phyloP scores from a whole-genome alignment of 2,113 vertebrate genomes.

The Gopherus evgoodei region DNA sequence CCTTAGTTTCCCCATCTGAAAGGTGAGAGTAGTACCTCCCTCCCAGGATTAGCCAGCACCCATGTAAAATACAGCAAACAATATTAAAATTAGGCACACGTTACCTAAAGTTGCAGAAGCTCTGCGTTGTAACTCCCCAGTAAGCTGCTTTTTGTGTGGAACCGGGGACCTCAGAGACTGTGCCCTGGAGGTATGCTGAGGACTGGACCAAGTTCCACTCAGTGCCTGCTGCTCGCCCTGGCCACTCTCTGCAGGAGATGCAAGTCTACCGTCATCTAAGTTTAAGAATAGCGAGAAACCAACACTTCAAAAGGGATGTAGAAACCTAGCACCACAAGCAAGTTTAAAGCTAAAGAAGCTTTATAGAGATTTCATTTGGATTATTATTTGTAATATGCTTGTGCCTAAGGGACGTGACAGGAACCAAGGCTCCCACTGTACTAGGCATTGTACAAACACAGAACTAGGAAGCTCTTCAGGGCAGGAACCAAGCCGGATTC shows the following conservation, averaged over 20 bases:
- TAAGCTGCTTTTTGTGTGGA: constrained; percentile 84
- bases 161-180: constrained; percentile 80
- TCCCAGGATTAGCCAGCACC: background rate
- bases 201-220: constrained; percentile 87
- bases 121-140: constrained; percentile 86
- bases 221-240: constrained; percentile 80
- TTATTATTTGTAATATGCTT: background rate
- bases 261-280: constrained; percentile 84
- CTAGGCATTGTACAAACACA: background rate
- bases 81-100: background rate
- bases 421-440: constrained; percentile 1
- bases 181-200: constrained; percentile 82
- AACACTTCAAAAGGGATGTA: background rate
- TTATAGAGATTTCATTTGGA: background rate
- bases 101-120: constrained; percentile 88
- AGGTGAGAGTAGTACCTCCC: background rate
- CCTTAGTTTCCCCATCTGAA: background rate
- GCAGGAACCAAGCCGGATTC: background rate
- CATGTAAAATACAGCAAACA: background rate
- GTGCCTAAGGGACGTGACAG: background rate
- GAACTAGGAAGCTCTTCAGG: constrained; percentile 7
- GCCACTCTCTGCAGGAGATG: constrained; percentile 80
- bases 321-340: background rate
- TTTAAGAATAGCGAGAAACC: constrained; percentile 49
- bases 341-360: background rate